Base-by-base conservation (phyloP, 1,140 invertebrate genomes). In the Phortica variegata region DNA sequence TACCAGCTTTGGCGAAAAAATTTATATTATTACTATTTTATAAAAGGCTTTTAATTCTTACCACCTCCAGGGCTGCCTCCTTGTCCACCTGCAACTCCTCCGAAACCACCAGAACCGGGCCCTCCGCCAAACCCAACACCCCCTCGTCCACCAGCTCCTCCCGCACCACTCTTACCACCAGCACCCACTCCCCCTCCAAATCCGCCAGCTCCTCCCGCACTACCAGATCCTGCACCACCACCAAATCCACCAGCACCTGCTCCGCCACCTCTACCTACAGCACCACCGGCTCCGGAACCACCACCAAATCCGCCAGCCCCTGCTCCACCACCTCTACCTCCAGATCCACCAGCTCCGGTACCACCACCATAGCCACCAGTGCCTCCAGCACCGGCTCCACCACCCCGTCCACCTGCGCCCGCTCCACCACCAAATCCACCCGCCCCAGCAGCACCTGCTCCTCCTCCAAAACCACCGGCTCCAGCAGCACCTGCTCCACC, bases 301-400 rank as follows among this genome's bases (percentile, higher is more conserved):
- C 41, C 45, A 8, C 50, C 55, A 8, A 26, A 62, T 3, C 79
- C 45, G 6, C 50, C 55, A 8, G 29, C 62, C 2, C 79, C 61
- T 2, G 77, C 66, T 0, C 78, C 69, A 2, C 79, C 72, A 1
- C 79, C 71, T 3, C 78, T 62, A 15, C 79, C 75, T 5, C 79
- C 66, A 1, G 77, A 73, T 0, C 78, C 58, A 12, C 60, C 57
- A 10, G 18, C 38, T 20, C 53, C 31, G n/a, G 37, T 18, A 9
- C 41, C 49, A 3, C 54, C 54, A 1, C 50, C 54, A 26, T 32
- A 34, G 9, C 54, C 50, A n/a, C 32, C 45, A 15, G 17, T 20
- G 43, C 37, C 53, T 1, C 51, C 55, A n/a, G 26, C 44, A 3
- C 40, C 56, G 2, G 26, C 39, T 3, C 29, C 49, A 9, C 49